Evolutionary conservation across 1,140 invertebrate genomes (phyloP).

Genomic region (Melanaphis sacchari): DNA sequence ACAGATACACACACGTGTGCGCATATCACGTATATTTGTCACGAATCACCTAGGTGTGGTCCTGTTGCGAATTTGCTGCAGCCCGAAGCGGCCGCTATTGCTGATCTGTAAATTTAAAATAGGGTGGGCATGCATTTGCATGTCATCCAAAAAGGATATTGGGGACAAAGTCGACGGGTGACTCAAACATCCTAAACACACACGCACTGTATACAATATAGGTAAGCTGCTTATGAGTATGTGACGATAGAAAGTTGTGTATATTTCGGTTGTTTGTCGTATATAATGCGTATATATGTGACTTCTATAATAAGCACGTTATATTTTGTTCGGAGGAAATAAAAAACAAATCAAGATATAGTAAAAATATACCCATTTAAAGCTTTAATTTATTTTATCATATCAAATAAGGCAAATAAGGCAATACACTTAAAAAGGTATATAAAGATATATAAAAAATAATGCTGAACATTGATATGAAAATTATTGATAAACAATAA

Average conservation of each 20-base stretch:
- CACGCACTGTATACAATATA: neutral
- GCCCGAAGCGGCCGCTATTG: neutral
- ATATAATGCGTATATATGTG: neutral
- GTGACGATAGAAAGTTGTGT: neutral
- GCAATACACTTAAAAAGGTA: too few species aligned
- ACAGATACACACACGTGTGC: neutral
- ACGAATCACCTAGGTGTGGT: neutral
- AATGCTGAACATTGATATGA: neutral
- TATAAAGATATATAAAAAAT: neutral
- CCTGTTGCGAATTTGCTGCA: neutral
- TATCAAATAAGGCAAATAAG: neutral
- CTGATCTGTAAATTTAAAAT: constrained; percentile 20
- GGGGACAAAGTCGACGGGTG: constrained; percentile 25
- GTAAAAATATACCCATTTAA: neutral
- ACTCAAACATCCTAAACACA: constrained; percentile 10
- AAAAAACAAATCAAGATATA: neutral
- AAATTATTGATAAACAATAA: neutral
- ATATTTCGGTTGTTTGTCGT: neutral
- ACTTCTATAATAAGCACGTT: neutral
- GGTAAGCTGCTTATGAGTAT: neutral
- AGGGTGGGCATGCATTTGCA: constrained; percentile 30
- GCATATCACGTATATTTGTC: neutral
- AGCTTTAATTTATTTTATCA: neutral
- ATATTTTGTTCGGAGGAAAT: neutral
- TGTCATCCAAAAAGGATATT: constrained; percentile 50